These are phyloP conservation scores for Eclectus roratus DNA, from an alignment of 2,113 vertebrate genomes.

Conservation along the genomic window DNA sequence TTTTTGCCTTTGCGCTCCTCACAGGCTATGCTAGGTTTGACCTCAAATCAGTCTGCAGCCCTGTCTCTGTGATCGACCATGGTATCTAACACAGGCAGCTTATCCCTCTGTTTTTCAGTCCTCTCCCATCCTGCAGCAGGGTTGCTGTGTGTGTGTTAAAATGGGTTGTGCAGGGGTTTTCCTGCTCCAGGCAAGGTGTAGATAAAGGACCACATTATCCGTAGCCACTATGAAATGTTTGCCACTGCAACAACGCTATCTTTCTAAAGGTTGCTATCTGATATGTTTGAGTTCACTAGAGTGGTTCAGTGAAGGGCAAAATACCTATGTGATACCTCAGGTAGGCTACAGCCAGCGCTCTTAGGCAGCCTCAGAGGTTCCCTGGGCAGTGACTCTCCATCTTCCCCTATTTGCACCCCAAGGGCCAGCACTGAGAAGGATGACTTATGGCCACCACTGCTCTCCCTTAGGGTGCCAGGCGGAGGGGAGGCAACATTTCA, in stretches of 20 bases:
- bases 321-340: fast-evolving
- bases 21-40: not conserved
- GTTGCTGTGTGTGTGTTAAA: not conserved
- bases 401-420: not conserved
- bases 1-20: not conserved
- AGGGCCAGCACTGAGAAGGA: not conserved
- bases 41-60: not conserved
- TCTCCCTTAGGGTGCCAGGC: fast-evolving
- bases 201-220: not conserved
- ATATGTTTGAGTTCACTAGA: not conserved
- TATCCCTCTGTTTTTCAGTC: not conserved
- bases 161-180: not conserved
- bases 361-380: not conserved
- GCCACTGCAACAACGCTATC: not conserved
- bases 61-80: not conserved
- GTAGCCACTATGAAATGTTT: not conserved
- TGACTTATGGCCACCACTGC: not conserved
- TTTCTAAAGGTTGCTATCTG: not conserved
- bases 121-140: not conserved
- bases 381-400: not conserved
- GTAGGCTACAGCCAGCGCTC: not conserved
- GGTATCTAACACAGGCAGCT: not conserved
- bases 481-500: not conserved
- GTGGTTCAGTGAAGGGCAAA: not conserved
- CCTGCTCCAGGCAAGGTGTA: not conserved